Conservation (phyloP, 1,140 invertebrate species). For the Trialeurodes vaporariorum region DNA sequence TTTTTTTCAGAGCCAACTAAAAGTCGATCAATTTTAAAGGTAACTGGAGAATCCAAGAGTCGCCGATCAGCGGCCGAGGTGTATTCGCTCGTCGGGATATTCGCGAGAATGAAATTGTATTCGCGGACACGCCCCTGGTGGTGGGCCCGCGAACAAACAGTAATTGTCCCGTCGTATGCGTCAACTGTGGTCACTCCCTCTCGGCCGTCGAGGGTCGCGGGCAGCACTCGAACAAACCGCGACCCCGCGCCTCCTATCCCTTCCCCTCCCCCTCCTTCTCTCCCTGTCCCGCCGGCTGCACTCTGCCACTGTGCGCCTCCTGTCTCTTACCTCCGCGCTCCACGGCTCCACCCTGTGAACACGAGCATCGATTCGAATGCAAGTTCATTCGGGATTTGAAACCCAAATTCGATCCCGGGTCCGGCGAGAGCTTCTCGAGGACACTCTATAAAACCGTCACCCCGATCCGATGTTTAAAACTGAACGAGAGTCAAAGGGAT, state of each 20-base stretch:
- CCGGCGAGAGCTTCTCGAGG: neutral
- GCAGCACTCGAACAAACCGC: too few relatives aligned
- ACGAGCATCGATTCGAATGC: neutral
- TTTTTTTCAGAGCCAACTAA: too few relatives aligned
- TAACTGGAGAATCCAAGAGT: neutral
- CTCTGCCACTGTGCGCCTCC: neutral
- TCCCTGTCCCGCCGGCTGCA: neutral
- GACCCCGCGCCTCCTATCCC: neutral
- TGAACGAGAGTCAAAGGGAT: neutral
- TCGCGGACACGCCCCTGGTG: neutral
- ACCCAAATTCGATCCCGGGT: neutral
- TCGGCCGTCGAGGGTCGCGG: neutral
- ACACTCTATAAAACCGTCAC: neutral
- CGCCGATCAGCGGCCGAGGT: neutral
- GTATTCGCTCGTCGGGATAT: neutral
- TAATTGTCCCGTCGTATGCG: neutral
- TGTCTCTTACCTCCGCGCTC: neutral
- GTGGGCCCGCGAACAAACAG: neutral
- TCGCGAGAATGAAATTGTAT: neutral
- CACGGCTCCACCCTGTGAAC: too few relatives aligned
- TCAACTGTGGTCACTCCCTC: neutral
- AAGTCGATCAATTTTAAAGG: too few relatives aligned
- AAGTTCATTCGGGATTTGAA: neutral
- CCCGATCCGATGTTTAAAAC: neutral
- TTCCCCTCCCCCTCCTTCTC: neutral